Evolutionary conservation across 2,888 invertebrate species (phyloP).

Genomic region (Pristionchus mayeri): DNA sequence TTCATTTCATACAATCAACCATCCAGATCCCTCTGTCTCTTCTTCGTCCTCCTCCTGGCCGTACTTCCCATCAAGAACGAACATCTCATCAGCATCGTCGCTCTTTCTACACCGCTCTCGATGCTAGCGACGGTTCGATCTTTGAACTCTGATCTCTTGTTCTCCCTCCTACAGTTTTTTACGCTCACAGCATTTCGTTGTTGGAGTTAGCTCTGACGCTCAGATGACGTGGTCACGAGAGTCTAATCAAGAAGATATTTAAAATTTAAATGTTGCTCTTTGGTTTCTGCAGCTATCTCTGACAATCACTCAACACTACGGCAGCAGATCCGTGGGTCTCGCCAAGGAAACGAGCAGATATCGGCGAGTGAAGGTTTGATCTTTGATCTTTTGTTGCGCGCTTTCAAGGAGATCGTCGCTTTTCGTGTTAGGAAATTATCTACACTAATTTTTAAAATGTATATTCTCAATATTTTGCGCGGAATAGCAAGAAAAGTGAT

Average conservation of each 20-base stretch:
- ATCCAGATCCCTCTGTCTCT: constrained; percentile 44
- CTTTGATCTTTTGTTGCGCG: no score
- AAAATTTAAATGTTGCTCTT: no score
- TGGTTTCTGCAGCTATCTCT: constrained; percentile 28
- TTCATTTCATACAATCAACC: not conserved
- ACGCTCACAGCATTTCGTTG: no score
- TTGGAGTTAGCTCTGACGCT: no score
- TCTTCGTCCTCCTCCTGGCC: constrained; percentile 48
- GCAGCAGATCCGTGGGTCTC: not conserved
- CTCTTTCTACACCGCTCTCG: constrained; percentile 16
- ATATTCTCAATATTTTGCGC: no score
- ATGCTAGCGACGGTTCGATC: constrained; percentile 41
- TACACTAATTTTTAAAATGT: no score
- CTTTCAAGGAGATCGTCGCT: no score
- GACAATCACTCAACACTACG: constrained; percentile 46
- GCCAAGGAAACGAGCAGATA: constrained; percentile 43
- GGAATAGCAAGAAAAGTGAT: no score
- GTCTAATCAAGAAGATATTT: no score
- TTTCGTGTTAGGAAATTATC: no score
- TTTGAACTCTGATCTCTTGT: not conserved
- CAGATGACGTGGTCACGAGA: no score
- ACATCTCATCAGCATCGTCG: constrained; percentile 6
- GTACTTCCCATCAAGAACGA: constrained; percentile 48
- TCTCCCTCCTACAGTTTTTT: no score
- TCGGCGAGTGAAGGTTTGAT: constrained; percentile 37